phyloP scores from a whole-genome alignment of 2,888 invertebrate genomes.

The Lumbricus terrestris region DNA sequence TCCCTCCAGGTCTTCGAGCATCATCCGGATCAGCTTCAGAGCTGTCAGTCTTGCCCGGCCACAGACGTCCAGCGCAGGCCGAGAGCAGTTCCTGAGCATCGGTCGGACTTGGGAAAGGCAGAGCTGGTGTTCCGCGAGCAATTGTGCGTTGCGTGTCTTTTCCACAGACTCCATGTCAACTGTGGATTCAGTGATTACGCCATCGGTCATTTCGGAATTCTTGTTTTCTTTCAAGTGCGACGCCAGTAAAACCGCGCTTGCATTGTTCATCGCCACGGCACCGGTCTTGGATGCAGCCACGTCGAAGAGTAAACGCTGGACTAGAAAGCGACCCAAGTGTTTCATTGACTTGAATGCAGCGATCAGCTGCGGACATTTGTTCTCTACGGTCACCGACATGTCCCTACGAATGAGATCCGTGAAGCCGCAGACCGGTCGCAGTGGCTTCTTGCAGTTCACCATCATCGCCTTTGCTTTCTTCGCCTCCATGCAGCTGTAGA shows the following conservation, averaged over 20 bases:
- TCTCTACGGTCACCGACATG: background rate
- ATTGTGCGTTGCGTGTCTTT: background rate
- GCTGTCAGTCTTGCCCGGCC: background rate
- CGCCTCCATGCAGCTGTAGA: background rate
- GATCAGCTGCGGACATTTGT: background rate
- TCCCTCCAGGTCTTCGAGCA: background rate
- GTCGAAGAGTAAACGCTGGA: background rate
- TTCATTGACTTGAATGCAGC: background rate
- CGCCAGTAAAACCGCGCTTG: background rate
- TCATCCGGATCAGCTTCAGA: background rate
- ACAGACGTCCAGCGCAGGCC: background rate
- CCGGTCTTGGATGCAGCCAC: background rate
- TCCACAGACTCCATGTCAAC: background rate
- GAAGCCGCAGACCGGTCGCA: background rate
- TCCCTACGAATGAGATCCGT: background rate
- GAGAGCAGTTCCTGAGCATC: background rate
- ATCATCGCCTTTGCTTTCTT: background rate
- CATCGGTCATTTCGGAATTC: background rate
- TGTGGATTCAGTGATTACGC: background rate
- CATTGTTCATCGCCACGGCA: background rate
- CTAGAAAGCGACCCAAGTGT: background rate
- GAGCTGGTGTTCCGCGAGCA: background rate
- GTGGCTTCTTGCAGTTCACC: background rate
- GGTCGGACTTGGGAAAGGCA: background rate
- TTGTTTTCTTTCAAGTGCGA: background rate